Evolutionary conservation across 2,888 invertebrate genomes (phyloP), one percentile per base, ranked within the genome.

Genomic region (Brachyopa scutellaris): DNA sequence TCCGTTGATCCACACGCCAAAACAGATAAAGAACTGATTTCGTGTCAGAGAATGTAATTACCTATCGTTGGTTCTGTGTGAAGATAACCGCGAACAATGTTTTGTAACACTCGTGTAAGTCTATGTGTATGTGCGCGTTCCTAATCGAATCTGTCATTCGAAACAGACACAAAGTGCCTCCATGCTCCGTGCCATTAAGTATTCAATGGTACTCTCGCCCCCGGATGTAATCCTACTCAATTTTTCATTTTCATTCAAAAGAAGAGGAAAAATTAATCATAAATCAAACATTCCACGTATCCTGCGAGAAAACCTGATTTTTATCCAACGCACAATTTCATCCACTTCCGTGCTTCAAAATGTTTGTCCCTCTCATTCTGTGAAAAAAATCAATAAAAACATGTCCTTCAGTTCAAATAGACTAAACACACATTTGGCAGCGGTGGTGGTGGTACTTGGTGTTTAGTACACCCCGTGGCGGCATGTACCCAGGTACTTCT

Each of bases 191-290:
- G n/a, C n/a, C n/a, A n/a, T n/a, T n/a, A n/a, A n/a, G n/a, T n/a
- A n/a, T n/a, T n/a, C n/a, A n/a, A n/a, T n/a, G n/a, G n/a, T n/a
- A n/a, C n/a, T n/a, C n/a, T n/a, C n/a, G n/a, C n/a, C n/a, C n/a
- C n/a, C n/a, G n/a, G n/a, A n/a, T 21, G 11, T 31, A 17, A 31
- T 45, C 19, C 29, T 13, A 31, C 9, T n/a, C 19, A 29, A n/a
- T n/a, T n/a, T n/a, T n/a, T n/a, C n/a, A 59, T 61, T 61, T 47
- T 21, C 5, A 23, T 13, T 47, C n/a, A 13, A 62, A 6, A 7
- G 15, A 29, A 49, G n/a, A n/a, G n/a, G n/a, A 47, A 6, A 33
- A n/a, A 23, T 62, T 62, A 33, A 62, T 36, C 33, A 62, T 62
- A 62, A 47, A 62, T 62, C 61, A 62, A 47, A 33, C 9, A 23